Percentiles rank a stretch among this genome's conserved stretches.
These are phyloP conservation scores for Cryptoblepharus egeriae DNA, from an alignment of 2,797 vertebrate species.

Conservation along the genomic window DNA sequence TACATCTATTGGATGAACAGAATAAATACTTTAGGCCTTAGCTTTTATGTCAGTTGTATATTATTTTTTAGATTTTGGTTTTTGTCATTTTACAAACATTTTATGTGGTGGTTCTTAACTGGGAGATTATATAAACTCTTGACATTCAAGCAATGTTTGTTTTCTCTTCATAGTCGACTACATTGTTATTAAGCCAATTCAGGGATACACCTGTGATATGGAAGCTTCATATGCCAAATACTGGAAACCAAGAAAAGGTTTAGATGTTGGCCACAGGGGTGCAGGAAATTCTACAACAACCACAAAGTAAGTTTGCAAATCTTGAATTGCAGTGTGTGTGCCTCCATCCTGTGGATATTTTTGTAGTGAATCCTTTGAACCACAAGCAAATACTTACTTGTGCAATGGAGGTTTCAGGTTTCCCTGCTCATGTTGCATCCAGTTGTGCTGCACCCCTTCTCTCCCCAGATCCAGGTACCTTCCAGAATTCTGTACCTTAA, in stretches of 20 bases:
- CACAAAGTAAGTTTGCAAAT: conserved; percentile 83
- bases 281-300: conserved; percentile 91
- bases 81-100: too few relatives aligned
- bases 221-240: conserved; percentile 89
- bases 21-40: too few relatives aligned
- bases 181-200: conserved; percentile 91
- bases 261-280: conserved; percentile 96
- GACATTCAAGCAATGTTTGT: background rate
- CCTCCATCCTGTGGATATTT: background rate
- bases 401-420: background rate
- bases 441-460: background rate
- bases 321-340: conserved; percentile 20
- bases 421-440: background rate
- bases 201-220: conserved; percentile 88
- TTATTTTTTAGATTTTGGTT: too few relatives aligned
- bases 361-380: background rate
- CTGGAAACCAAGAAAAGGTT: conserved; percentile 89
- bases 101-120: too few relatives aligned
- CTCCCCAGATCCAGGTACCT: too few relatives aligned
- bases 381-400: background rate
- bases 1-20: too few relatives aligned
- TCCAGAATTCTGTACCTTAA: too few relatives aligned
- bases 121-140: too few relatives aligned
- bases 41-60: background rate
- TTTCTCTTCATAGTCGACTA: conserved; percentile 87